Conservation (phyloP, 2,888 invertebrate genomes). For the Brachyptera risi region DNA sequence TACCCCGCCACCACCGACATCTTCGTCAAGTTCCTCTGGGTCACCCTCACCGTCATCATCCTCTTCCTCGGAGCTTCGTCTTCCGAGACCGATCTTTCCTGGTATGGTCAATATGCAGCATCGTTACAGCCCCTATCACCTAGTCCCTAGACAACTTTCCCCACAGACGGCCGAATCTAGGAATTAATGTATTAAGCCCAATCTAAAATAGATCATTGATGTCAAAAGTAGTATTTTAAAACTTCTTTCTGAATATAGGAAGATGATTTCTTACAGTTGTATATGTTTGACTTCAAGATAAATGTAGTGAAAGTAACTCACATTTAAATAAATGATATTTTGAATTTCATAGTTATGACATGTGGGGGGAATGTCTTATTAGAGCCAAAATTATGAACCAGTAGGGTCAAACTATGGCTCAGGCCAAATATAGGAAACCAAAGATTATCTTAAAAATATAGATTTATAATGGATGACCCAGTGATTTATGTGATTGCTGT, state of each 20-base stretch:
- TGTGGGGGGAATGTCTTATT: too few relatives aligned
- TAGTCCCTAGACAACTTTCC: slow-evolving; percentile 31
- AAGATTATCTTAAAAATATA: slow-evolving; percentile 2
- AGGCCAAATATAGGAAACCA: slow-evolving; percentile 18
- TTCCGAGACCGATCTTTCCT: slow-evolving; percentile 48
- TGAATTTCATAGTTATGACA: too few relatives aligned
- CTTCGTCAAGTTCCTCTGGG: slow-evolving; percentile 58
- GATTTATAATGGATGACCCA: too few relatives aligned
- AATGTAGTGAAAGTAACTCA: too few relatives aligned
- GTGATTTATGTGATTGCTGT: too few relatives aligned
- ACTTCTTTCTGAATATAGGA: too few relatives aligned
- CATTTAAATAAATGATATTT: too few relatives aligned
- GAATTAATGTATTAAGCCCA: too few relatives aligned
- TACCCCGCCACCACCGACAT: slow-evolving; percentile 46
- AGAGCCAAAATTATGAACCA: slow-evolving; percentile 11
- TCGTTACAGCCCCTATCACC: slow-evolving; percentile 46
- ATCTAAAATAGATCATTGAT: too few relatives aligned
- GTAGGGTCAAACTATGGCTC: slow-evolving; percentile 1
- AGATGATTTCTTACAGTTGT: too few relatives aligned
- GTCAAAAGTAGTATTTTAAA: too few relatives aligned
- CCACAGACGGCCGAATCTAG: slow-evolving; percentile 25
- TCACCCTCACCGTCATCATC: slow-evolving; percentile 47
- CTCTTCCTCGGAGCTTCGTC: slow-evolving; percentile 46
- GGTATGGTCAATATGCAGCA: slow-evolving; percentile 41
- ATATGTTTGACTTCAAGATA: too few relatives aligned